Evolutionary conservation across 2,888 invertebrate genomes (phyloP).

Genomic region (Thymelicus lineola): DNA sequence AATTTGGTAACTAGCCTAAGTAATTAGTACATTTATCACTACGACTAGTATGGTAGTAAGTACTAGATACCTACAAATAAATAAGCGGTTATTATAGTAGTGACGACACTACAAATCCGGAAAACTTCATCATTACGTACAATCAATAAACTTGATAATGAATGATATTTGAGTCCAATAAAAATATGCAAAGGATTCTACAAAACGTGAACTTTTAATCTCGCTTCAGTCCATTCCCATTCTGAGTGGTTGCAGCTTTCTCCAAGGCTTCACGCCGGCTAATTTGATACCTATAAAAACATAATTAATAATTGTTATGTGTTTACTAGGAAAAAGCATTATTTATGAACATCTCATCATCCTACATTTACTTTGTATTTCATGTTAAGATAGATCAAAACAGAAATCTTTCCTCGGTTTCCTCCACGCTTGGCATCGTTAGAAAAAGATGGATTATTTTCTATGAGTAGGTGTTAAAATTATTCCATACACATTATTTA

Average conservation of each 20-base stretch:
- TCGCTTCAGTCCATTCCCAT: conserved; percentile 87
- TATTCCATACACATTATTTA: background rate
- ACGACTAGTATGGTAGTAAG: conserved; percentile 17
- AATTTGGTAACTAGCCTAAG: conserved; percentile 35
- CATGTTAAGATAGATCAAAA: background rate
- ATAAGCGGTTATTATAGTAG: background rate
- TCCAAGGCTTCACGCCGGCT: conserved; percentile 82
- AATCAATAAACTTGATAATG: background rate
- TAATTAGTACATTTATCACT: conserved; percentile 33
- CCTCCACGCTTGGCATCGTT: background rate
- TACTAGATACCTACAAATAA: conserved; percentile 11
- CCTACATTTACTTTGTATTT: background rate
- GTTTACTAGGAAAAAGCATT: background rate
- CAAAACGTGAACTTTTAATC: conserved; percentile 65
- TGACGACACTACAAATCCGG: background rate
- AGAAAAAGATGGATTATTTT: background rate
- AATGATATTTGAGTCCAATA: background rate
- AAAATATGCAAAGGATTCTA: conserved; percentile 14
- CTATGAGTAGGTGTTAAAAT: no score
- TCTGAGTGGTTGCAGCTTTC: conserved; percentile 74
- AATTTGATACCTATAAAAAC: conserved; percentile 80
- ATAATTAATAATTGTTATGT: background rate
- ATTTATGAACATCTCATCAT: background rate
- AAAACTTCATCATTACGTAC: background rate
- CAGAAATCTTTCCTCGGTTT: background rate